Evolutionary conservation across 2,113 vertebrate species (phyloP), one percentile per base, ranked within the genome.

Genomic region (Alethe diademata): DNA sequence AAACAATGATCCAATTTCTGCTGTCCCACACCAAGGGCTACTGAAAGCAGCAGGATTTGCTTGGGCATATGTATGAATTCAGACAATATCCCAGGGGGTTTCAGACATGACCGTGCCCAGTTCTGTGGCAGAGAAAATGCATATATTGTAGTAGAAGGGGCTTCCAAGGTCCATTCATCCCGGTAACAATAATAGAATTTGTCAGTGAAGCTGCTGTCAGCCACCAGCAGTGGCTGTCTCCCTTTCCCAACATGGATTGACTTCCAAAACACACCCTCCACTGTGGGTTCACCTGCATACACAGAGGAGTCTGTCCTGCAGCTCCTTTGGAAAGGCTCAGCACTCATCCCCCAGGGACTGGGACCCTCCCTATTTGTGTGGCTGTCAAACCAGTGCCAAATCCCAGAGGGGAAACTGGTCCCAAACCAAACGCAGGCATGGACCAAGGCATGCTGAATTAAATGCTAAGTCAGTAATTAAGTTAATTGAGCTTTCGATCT

Each of bases 271-370:
- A 2, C 2, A 4, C n/a, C 12, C 18, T 53, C 23, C 25, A 5
- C 51, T 12, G 11, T 3, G 3, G 24, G 22, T 61, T 74, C 51
- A 36, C 33, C 23, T 64, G 31, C 2, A 4, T 8, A 9, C 5
- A 11, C 2, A 2, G n/a, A 50, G 25, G 6, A 66, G 5, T 14
- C 36, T 26, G 12, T 73, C 33, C 62, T 50, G 11, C 8, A 73
- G 22, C 9, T 78, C 7, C 24, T 54, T 25, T 75, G 36, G 33
- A 75, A 74, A 78, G 3, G 11, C 9, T 79, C 36, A 65, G 22
- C 13, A 23, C 0, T 1, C 0, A 1, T 22, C 5, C 5, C 12
- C 9, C 6, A 0, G 1, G 26, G 38, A 1, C 22, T 25, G 19
- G 20, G 48, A 58, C 12, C 9, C 14, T 67, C 42, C 7, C n/a